Evolutionary conservation across 2,888 invertebrate genomes (phyloP).

Genomic region (Philonicus albiceps): DNA sequence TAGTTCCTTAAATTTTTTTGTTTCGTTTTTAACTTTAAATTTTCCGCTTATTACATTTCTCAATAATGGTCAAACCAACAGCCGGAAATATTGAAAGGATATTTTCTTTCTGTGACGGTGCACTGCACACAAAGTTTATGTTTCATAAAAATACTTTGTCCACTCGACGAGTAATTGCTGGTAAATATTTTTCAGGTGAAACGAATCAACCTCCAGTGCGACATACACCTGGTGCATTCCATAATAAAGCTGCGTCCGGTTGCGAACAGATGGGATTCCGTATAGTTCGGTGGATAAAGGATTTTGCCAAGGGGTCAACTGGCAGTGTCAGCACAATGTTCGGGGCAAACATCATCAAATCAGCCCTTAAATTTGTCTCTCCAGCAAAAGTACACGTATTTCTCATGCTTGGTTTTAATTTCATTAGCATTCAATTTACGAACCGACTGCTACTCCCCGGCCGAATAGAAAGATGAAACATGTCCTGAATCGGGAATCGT

Average conservation of each 20-base stretch:
- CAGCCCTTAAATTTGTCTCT: conserved; percentile 45
- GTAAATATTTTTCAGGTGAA: conserved; percentile 22
- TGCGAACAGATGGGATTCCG: conserved; percentile 35
- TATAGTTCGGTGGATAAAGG: conserved; percentile 3
- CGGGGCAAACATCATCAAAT: conserved; percentile 44
- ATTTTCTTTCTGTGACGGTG: background rate
- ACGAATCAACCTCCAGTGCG: conserved; percentile 62
- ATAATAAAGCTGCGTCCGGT: conserved; percentile 60
- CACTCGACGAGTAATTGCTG: background rate
- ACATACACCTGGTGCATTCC: conserved; percentile 64
- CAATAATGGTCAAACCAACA: background rate
- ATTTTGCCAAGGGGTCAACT: background rate
- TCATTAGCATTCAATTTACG: conserved; percentile 46
- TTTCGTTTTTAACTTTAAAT: background rate
- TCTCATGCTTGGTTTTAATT: conserved; percentile 45
- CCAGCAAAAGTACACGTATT: conserved; percentile 43
- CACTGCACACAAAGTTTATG: background rate
- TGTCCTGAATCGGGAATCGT: conserved; percentile 20
- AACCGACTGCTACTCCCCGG: conserved; percentile 38
- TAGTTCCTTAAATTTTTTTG: background rate
- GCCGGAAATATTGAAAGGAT: background rate
- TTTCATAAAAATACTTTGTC: background rate
- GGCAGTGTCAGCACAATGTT: conserved; percentile 35
- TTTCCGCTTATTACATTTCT: background rate
- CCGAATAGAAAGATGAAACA: conserved; percentile 47